phyloP scores from a whole-genome alignment of 2,113 vertebrate species.

The Ameiurus melas region DNA sequence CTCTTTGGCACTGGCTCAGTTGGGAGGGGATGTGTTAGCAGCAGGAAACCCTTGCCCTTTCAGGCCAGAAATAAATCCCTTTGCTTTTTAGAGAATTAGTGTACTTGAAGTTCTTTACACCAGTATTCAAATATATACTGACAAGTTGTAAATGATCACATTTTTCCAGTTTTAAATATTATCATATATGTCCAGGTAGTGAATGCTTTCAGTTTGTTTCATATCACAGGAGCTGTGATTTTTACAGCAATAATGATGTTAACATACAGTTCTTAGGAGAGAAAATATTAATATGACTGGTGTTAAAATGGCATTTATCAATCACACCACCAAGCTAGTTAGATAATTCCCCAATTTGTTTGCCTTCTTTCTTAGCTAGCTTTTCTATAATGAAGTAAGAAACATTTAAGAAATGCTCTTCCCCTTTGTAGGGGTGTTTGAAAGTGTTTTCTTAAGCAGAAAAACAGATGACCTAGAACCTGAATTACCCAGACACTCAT shows the following conservation, averaged over 20 bases:
- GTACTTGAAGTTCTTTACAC: background rate
- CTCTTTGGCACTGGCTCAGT: constrained; percentile 16
- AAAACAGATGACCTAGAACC: background rate
- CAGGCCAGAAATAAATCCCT: constrained; percentile 20
- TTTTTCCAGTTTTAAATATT: background rate
- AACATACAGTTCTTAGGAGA: background rate
- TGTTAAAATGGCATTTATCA: background rate
- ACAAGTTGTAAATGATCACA: background rate
- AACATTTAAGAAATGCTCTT: background rate
- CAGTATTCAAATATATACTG: background rate
- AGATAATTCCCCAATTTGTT: background rate
- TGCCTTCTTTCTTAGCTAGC: background rate
- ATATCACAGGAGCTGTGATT: background rate
- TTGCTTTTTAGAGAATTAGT: background rate
- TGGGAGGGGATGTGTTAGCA: constrained; percentile 8
- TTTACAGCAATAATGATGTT: background rate
- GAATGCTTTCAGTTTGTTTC: background rate
- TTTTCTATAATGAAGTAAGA: background rate
- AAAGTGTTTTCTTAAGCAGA: background rate
- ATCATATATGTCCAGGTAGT: background rate
- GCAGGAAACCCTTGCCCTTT: background rate
- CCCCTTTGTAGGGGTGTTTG: background rate
- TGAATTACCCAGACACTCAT: background rate
- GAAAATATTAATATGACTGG: background rate
- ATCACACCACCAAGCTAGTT: background rate